Evolutionary conservation across 2,113 vertebrate species (phyloP).

Genomic region (Mionectes macconnelli): DNA sequence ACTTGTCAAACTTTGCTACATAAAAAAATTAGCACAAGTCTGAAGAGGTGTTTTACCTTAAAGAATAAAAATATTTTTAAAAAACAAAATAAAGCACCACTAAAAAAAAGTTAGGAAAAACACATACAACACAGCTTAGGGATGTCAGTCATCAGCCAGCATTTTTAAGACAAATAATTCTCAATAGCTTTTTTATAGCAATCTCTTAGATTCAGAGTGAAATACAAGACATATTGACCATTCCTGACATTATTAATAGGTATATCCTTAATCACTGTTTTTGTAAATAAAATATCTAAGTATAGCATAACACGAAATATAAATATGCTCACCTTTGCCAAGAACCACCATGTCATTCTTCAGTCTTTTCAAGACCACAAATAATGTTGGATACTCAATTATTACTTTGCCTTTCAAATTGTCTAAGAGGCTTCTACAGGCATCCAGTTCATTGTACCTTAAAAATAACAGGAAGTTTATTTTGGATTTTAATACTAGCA

Average conservation of each 20-base stretch:
- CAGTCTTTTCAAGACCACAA: slow-evolving; percentile 79
- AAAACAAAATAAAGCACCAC: background rate
- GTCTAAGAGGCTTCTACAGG: slow-evolving; percentile 81
- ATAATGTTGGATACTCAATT: slow-evolving; percentile 89
- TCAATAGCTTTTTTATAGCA: background rate
- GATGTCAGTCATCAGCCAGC: background rate
- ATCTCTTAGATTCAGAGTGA: background rate
- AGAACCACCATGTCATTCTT: slow-evolving; percentile 77
- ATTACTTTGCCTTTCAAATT: slow-evolving; percentile 88
- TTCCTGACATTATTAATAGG: background rate
- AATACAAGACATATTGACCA: background rate
- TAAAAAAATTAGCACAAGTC: background rate
- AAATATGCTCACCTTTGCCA: slow-evolving; percentile 76
- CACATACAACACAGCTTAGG: background rate
- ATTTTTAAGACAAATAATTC: background rate
- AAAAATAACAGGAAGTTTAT: slow-evolving; percentile 39
- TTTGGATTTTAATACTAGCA: background rate
- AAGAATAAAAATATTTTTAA: background rate
- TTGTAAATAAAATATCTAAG: slow-evolving; percentile 6
- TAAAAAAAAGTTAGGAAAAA: background rate
- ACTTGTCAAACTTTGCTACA: background rate
- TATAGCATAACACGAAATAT: slow-evolving; percentile 17
- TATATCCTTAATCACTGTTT: slow-evolving; percentile 4
- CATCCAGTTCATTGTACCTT: slow-evolving; percentile 88
- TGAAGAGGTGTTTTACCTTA: background rate